Evolutionary conservation across 2,797 vertebrate genomes (phyloP), one percentile per base, ranked within the genome.

Genomic region (Enteromius mattozi): DNA sequence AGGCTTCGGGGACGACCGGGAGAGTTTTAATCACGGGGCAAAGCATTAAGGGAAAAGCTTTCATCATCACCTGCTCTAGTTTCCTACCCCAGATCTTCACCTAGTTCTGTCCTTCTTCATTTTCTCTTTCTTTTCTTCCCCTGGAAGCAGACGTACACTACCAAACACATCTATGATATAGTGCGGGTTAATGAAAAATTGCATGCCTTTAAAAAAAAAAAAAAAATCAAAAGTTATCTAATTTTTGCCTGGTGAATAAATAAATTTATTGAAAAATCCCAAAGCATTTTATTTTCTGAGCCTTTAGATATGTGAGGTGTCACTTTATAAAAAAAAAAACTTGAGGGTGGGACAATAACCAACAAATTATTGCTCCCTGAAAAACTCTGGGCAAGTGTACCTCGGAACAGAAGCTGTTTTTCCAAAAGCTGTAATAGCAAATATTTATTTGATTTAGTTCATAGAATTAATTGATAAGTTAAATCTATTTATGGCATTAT

Each of bases 1-100:
- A 56, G 91, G 89, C 92, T 91, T 87, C 91, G 90, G 88, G 91
- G 86, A 87, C 80, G 21, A 40, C 35, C 82, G 40, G 40, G 79
- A 51, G 68, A 37, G 71, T 37, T 68, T 45, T 79, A 84, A 79
- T 84, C 83, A 69, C 8, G 37, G 17, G 63, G 51, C 37, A 13
- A 45, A 61, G 49, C 35, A 24, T 76, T 49, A 83, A 66, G 33
- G n/a, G 30, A 51, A 83, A 76, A 77, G 74, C 74, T 69, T 79
- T 79, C 40, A 61, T 71, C 76, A 72, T 84, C 76, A 79, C 69
- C 80, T 81, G 68, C 45, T 4, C 69, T 21, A 45, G n/a, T 72
- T 72, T 5, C 24, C 37, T 47, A 61, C 68, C 24, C 37, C 24
- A 69, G 49, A 33, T 78, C 66, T 45, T 47, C 35, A 61, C 71